phyloP scores from a whole-genome alignment of 2,888 invertebrate species.

The Drosophila mayaguana region DNA sequence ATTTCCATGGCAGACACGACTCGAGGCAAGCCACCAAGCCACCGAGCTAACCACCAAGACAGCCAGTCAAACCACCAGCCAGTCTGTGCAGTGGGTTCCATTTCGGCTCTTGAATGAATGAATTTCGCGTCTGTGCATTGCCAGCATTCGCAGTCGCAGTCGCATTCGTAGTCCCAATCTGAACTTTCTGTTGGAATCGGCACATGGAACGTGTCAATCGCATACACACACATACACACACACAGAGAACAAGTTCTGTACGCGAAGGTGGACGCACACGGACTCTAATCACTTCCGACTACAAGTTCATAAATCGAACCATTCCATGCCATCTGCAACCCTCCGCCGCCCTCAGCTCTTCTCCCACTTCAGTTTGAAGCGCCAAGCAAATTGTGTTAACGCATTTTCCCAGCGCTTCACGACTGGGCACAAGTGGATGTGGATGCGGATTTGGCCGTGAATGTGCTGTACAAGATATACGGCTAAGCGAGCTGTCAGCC shows the following conservation, averaged over 20 bases:
- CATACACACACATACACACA: conserved; percentile 56
- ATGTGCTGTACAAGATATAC: neutral
- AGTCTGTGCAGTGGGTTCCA: conserved; percentile 22
- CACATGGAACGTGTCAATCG: conserved; percentile 77
- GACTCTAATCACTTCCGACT: conserved; percentile 75
- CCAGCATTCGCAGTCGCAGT: conserved; percentile 52
- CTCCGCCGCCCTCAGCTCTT: neutral
- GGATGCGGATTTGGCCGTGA: neutral
- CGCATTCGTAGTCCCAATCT: conserved; percentile 37
- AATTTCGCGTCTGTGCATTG: conserved; percentile 68
- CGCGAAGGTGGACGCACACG: conserved; percentile 49
- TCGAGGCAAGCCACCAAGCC: conserved; percentile 39
- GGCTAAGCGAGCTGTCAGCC: neutral
- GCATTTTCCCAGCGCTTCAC: conserved; percentile 47
- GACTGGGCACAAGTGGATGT: conserved; percentile 14
- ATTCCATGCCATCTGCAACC: conserved; percentile 8
- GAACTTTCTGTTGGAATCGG: conserved; percentile 56
- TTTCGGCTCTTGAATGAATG: conserved; percentile 65
- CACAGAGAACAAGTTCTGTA: conserved; percentile 25
- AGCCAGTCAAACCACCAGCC: conserved; percentile 8
- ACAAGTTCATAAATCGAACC: conserved; percentile 70
- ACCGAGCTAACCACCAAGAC: conserved; percentile 2
- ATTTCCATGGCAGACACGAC: conserved; percentile 78
- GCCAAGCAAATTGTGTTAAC: conserved; percentile 49
- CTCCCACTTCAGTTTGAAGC: conserved; percentile 1